Evolutionary conservation across 2,113 vertebrate species (phyloP).

Genomic region (Peromyscus californicus): DNA sequence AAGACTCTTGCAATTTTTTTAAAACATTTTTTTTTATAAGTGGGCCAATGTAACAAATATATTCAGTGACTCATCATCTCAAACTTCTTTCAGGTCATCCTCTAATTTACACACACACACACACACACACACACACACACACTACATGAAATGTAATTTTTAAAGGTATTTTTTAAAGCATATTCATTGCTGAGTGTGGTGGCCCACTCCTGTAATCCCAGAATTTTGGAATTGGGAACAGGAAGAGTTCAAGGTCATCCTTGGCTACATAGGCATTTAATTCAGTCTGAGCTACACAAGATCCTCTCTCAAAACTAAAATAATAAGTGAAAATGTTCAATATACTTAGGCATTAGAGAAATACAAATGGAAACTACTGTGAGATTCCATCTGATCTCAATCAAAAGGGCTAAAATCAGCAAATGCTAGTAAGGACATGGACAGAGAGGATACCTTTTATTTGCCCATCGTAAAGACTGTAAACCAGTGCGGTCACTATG

Average conservation of each 20-base stretch:
- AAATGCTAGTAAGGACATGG: background rate
- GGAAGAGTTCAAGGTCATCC: background rate
- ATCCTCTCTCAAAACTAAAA: background rate
- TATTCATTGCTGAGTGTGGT: background rate
- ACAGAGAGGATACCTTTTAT: background rate
- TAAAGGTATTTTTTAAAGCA: background rate
- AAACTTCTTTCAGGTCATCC: background rate
- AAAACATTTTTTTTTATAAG: background rate
- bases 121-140: background rate
- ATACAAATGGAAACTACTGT: background rate
- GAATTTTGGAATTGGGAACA: background rate
- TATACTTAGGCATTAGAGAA: background rate
- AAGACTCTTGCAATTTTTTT: background rate
- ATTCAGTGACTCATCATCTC: background rate
- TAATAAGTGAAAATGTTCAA: background rate
- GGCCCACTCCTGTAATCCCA: background rate
- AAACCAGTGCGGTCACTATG: background rate
- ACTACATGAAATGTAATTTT: background rate
- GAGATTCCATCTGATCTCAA: background rate
- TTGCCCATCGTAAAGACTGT: background rate
- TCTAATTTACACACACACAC: background rate
- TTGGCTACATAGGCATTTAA: background rate
- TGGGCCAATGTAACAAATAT: background rate
- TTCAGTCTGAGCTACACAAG: background rate
- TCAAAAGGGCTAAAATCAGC: background rate